A percentile compares a stretch with the other conserved stretches of the same genome.
Evolutionary conservation across 2,888 invertebrate species (phyloP).

Genomic region (Drosophila tanythrix): DNA sequence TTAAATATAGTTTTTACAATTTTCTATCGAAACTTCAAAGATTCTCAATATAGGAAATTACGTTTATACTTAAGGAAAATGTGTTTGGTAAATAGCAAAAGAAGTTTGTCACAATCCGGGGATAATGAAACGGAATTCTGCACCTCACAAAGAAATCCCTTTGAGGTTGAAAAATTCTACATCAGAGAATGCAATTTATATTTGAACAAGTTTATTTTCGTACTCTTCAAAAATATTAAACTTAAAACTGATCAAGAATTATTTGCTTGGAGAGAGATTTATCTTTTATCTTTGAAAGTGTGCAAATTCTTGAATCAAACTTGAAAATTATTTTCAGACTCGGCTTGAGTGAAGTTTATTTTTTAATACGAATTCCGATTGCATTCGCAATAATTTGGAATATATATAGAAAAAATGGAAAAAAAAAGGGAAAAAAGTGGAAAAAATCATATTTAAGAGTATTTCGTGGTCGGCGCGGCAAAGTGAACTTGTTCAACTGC

Average conservation of each 20-base stretch:
- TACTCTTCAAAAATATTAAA: not conserved
- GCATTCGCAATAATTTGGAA: too few relatives aligned
- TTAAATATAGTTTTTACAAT: not conserved
- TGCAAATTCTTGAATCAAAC: not conserved
- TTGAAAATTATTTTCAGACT: not conserved
- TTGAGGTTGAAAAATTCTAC: not conserved
- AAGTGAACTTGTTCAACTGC: not conserved
- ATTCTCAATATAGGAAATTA: not conserved
- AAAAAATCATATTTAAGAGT: conserved; percentile 19
- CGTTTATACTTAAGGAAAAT: not conserved
- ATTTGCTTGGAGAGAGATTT: not conserved
- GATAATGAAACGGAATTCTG: too few relatives aligned
- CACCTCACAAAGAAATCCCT: not conserved
- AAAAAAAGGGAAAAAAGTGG: too few relatives aligned
- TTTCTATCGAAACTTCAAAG: not conserved
- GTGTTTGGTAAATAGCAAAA: not conserved
- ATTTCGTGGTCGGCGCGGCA: not conserved
- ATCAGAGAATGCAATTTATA: not conserved
- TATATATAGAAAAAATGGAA: too few relatives aligned
- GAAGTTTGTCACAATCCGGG: not conserved
- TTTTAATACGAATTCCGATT: not conserved
- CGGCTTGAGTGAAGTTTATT: not conserved
- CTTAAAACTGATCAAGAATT: not conserved
- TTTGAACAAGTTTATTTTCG: not conserved
- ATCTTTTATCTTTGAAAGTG: not conserved